Evolutionary conservation across 2,888 invertebrate genomes (phyloP).

Genomic region (Creontiades dilutus): DNA sequence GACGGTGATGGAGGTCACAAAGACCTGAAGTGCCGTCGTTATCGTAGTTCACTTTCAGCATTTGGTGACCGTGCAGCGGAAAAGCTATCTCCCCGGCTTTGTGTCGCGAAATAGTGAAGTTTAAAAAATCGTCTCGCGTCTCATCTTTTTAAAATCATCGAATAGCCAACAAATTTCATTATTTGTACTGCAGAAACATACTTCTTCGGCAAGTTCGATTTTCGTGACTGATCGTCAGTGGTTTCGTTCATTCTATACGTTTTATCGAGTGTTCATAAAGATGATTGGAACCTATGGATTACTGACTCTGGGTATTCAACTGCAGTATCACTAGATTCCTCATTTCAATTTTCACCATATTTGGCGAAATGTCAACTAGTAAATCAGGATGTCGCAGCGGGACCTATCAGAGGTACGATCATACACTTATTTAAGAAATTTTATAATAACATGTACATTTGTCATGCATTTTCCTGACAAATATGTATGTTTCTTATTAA

Average conservation of each 20-base stretch:
- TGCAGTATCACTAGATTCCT: conserved; percentile 51
- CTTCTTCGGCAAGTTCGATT: too few species aligned
- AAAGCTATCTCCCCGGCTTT: neutral
- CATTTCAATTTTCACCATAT: neutral
- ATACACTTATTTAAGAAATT: neutral
- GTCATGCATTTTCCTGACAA: too few species aligned
- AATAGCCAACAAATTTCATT: too few species aligned
- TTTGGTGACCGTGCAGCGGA: neutral
- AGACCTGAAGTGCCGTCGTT: neutral
- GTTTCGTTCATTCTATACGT: neutral
- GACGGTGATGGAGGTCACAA: conserved; percentile 21
- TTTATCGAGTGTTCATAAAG: neutral
- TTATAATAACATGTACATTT: too few species aligned
- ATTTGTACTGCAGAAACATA: too few species aligned
- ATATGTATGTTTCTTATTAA: too few species aligned
- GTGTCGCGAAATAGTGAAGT: neutral
- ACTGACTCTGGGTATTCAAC: neutral
- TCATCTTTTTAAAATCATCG: too few species aligned
- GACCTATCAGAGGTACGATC: conserved; percentile 76
- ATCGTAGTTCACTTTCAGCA: neutral
- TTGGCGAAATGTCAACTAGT: conserved; percentile 73
- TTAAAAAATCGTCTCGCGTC: too few species aligned
- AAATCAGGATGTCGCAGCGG: conserved; percentile 76
- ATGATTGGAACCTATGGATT: conserved; percentile 4
- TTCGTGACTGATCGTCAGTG: too few species aligned